Conservation (phyloP, 2,888 invertebrate genomes). For the Liodrosophila aerea region DNA sequence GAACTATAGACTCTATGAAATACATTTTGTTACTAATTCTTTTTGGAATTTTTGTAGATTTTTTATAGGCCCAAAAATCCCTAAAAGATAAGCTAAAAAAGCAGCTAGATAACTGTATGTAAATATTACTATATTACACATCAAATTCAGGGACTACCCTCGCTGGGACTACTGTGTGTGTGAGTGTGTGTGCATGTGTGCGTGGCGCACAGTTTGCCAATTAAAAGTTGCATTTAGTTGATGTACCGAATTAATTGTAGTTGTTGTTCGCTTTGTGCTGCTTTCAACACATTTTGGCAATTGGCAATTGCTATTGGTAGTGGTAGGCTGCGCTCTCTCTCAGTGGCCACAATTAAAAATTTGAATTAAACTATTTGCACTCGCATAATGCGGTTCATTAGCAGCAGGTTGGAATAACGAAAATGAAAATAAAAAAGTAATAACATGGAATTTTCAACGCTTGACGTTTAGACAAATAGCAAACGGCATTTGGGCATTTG, state of each 20-base stretch:
- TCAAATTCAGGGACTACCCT: neutral
- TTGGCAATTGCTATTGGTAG: too few relatives aligned
- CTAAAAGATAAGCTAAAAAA: too few relatives aligned
- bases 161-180: conserved; percentile 11
- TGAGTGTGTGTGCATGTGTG: conserved; percentile 2
- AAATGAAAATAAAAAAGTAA: neutral
- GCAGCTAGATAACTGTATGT: too few relatives aligned
- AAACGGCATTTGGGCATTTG: conserved; percentile 7
- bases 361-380: conserved; percentile 57
- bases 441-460: neutral
- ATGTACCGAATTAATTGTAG: conserved; percentile 44
- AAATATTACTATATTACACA: neutral
- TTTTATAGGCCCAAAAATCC: too few relatives aligned
- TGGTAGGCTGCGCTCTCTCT: conserved; percentile 7
- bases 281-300: conserved; percentile 37
- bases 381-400: conserved; percentile 72
- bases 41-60: too few relatives aligned
- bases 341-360: conserved; percentile 57
- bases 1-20: too few relatives aligned
- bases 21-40: too few relatives aligned
- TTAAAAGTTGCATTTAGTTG: conserved; percentile 68
- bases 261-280: conserved; percentile 1
- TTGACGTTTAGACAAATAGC: conserved; percentile 57
- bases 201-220: conserved; percentile 54
- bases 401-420: conserved; percentile 34